Conservation (phyloP, 2,888 invertebrate species). For the Coronaproctus castanopsis region DNA sequence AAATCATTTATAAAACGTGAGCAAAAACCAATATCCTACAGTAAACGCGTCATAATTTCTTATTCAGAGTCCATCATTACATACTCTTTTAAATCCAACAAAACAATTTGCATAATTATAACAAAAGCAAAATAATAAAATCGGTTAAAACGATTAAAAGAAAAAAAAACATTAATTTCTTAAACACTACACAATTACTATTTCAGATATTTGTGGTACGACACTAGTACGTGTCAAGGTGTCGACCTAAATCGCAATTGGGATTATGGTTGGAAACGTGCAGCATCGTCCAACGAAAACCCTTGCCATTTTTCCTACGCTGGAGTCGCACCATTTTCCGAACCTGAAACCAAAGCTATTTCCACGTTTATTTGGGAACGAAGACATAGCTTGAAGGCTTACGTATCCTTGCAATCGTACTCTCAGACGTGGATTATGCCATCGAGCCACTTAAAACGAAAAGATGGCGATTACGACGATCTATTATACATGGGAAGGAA, state of each 20-base stretch:
- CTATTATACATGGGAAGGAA: slow-evolving; percentile 23
- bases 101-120: no score
- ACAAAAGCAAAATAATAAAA: no score
- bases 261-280: slow-evolving; percentile 60
- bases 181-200: no score
- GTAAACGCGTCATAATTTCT: no score
- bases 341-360: slow-evolving; percentile 29
- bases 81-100: no score
- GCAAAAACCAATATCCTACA: no score
- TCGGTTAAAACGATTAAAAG: no score
- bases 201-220: slow-evolving; percentile 19
- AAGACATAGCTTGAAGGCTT: slow-evolving; percentile 25
- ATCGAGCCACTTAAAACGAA: slow-evolving; percentile 25
- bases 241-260: slow-evolving; percentile 74
- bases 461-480: slow-evolving; percentile 23
- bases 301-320: slow-evolving; percentile 30
- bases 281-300: slow-evolving; percentile 26
- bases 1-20: no score
- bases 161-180: no score
- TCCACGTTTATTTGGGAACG: slow-evolving; percentile 26
- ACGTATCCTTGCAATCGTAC: slow-evolving; percentile 42
- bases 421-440: slow-evolving; percentile 31
- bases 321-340: slow-evolving; percentile 30
- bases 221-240: slow-evolving; percentile 38
- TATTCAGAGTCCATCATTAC: no score